Conservation (phyloP, 2,888 invertebrate genomes). For the Elaeidobius kamerunicus region DNA sequence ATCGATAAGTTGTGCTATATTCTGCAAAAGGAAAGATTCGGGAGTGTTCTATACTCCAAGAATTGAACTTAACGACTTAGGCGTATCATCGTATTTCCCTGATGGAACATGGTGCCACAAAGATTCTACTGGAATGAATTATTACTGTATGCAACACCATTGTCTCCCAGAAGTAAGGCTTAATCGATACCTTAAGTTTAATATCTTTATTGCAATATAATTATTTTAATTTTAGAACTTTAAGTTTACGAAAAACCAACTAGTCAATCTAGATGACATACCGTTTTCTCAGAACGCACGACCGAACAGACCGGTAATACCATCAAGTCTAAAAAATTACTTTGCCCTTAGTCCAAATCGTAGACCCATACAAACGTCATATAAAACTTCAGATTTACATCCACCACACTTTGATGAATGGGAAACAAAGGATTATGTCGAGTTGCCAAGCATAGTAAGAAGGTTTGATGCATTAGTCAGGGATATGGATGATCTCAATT, state of each 20-base stretch:
- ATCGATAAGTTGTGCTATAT: constrained; percentile 80
- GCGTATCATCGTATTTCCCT: constrained; percentile 71
- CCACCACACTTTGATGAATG: constrained; percentile 49
- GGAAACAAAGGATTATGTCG: constrained; percentile 67
- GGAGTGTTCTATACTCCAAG: constrained; percentile 73
- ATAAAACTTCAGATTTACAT: constrained; percentile 55
- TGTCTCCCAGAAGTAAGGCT: constrained; percentile 66
- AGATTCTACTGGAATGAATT: constrained; percentile 57
- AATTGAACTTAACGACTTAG: constrained; percentile 70
- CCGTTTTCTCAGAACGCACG: constrained; percentile 64
- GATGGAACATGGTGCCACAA: constrained; percentile 80
- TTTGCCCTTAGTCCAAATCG: constrained; percentile 60
- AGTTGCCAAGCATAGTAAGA: constrained; percentile 48
- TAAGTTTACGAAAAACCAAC: constrained; percentile 56
- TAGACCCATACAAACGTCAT: constrained; percentile 57
- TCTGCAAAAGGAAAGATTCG: constrained; percentile 64
- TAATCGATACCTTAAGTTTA: too few species aligned
- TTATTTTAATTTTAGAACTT: constrained; percentile 52
- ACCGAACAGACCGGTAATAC: constrained; percentile 47
- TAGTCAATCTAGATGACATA: constrained; percentile 56
- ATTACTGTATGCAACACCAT: constrained; percentile 71
- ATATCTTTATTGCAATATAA: constrained; percentile 2
- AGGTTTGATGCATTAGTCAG: constrained; percentile 21
- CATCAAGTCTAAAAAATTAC: constrained; percentile 57
- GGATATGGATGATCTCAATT: constrained; percentile 26